A percentile compares a stretch with the other conserved stretches of the same genome.
phyloP scores from a whole-genome alignment of 2,888 invertebrate genomes.

The Nymphalis urticae region DNA sequence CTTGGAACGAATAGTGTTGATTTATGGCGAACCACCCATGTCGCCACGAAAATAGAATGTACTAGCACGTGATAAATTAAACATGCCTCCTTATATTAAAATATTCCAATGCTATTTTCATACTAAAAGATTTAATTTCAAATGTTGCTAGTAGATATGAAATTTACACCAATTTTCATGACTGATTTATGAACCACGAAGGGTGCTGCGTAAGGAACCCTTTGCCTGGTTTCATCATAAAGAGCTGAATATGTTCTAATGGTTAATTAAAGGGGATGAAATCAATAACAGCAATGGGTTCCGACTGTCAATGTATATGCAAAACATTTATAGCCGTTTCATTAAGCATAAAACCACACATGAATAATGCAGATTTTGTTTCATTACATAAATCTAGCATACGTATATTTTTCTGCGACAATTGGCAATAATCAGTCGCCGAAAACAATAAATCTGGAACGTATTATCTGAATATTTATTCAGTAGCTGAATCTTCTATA shows the following conservation, averaged over 20 bases:
- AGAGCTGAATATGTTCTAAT: no score
- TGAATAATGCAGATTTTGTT: slow-evolving; percentile 33
- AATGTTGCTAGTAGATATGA: no score
- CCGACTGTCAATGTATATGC: background rate
- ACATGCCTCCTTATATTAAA: slow-evolving; percentile 4
- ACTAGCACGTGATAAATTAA: slow-evolving; percentile 10
- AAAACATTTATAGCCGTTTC: slow-evolving; percentile 17
- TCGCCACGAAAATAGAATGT: slow-evolving; percentile 63
- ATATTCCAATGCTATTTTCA: slow-evolving; percentile 2
- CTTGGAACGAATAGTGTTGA: slow-evolving; percentile 70
- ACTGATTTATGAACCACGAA: no score
- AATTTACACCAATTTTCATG: no score
- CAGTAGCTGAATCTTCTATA: background rate
- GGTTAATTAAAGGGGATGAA: background rate
- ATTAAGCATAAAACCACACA: slow-evolving; percentile 32
- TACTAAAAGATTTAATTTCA: background rate
- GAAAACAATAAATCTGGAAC: slow-evolving; percentile 24
- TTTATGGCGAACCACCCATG: slow-evolving; percentile 68
- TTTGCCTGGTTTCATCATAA: no score
- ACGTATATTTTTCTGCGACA: slow-evolving; percentile 31
- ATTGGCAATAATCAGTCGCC: slow-evolving; percentile 29
- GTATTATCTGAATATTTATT: slow-evolving; percentile 14
- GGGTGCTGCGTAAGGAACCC: no score
- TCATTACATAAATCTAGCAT: slow-evolving; percentile 32
- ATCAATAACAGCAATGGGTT: background rate